Base-by-base conservation (phyloP, 2,888 invertebrate genomes). In the Uropetala carovei region DNA sequence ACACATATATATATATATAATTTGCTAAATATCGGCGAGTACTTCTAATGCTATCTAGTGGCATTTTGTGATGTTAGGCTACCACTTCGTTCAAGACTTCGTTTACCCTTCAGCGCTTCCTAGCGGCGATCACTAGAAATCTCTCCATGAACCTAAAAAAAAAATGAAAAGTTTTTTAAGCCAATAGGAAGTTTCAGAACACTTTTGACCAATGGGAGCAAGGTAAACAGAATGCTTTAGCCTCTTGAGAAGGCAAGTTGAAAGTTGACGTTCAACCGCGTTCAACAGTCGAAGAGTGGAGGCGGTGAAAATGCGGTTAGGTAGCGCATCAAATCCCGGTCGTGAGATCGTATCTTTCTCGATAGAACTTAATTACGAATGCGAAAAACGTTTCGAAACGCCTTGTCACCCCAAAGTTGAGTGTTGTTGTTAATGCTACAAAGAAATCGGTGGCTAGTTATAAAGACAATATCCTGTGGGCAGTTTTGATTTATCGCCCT, bases 261-360 rank as follows among this genome's bases (percentile, higher is more conserved):
- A 75, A 75, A 75, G 75, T 75, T 75, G 75, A 75, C 75, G 75
- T 75, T 75, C 75, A 75, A 75, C 75, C 75, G n/a, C 75, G 75
- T 75, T 75, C 27, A 75, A 75, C 75, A 75, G 75, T 75, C 27
- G 75, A 75, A 27, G 27, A 75, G 75, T 22, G 27, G 75, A 75
- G 75, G 2, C 22, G 75, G 75, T 75, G 75, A 75, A 13, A 75
- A 27, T 75, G 75, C 13, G 75, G 9, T 75, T 27, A 27, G 22
- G 75, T 22, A 22, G 75, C 11, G 22, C 27, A 22, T 4, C 75
- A 13, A 13, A 27, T 75, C 22, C 13, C 14, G 75, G 13, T 75
- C 13, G 22, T 75, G 3, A 22, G 75, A 22, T 75, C 75, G 14
- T 27, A 13, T 75, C 27, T 10, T 27, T 75, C 11, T 75, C 75